A percentile compares a stretch with the other conserved stretches of the same genome.
Evolutionary conservation across 2,113 vertebrate genomes (phyloP).

Genomic region (Phoenicopterus ruber): DNA sequence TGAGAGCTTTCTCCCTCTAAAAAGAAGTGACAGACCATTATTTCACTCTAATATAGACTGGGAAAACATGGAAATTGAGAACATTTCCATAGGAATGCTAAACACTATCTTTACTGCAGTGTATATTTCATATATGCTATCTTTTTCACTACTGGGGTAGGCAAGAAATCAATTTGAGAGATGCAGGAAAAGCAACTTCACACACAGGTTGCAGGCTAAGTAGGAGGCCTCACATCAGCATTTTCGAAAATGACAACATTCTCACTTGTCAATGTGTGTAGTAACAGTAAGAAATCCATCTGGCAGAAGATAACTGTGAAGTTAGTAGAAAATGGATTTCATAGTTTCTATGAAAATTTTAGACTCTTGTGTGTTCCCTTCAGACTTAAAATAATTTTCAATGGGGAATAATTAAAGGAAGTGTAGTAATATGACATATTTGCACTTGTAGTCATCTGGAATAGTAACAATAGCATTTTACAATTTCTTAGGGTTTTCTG

Average conservation of each 20-base stretch:
- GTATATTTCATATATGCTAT: background rate
- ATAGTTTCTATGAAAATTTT: background rate
- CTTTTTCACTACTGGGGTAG: background rate
- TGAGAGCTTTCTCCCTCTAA: background rate
- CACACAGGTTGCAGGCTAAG: background rate
- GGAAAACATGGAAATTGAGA: background rate
- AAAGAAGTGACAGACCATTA: background rate
- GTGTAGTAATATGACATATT: background rate
- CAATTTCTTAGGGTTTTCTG: background rate
- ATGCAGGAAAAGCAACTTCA: background rate
- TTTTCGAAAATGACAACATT: conserved; percentile 15
- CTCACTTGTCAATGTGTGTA: conserved; percentile 23
- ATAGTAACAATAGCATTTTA: background rate
- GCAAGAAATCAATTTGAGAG: background rate
- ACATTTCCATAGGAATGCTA: background rate
- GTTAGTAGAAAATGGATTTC: background rate
- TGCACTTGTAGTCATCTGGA: background rate
- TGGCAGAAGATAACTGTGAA: background rate
- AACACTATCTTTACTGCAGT: background rate
- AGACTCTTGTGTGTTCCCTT: background rate
- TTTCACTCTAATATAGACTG: background rate
- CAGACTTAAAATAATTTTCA: background rate
- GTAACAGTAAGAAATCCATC: conserved; percentile 41
- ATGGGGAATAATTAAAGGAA: background rate
- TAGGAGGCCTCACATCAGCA: background rate